Evolutionary conservation across 2,888 invertebrate genomes (phyloP).

Genomic region (Pachymerium ferrugineum): DNA sequence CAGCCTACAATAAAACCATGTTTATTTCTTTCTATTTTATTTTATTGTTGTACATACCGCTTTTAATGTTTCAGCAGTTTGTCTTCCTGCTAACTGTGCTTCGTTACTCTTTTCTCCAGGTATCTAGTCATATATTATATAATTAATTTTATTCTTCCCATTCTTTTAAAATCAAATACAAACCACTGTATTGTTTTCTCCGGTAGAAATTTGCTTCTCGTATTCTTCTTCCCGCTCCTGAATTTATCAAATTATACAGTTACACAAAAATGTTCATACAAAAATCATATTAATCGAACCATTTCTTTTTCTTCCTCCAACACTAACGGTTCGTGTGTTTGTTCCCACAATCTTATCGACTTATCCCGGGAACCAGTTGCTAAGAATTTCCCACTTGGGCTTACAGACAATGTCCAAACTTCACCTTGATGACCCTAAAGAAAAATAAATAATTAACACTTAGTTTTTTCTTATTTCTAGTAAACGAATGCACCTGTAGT

Average conservation of each 20-base stretch:
- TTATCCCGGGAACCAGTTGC: constrained; percentile 81
- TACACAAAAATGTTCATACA: neutral
- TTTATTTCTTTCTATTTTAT: neutral
- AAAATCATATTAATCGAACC: constrained; percentile 40
- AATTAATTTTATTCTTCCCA: constrained; percentile 33
- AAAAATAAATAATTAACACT: neutral
- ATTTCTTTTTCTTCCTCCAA: constrained; percentile 81
- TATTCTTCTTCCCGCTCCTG: constrained; percentile 67
- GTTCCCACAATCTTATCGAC: constrained; percentile 77
- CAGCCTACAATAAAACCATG: constrained; percentile 56
- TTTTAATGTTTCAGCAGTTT: constrained; percentile 79
- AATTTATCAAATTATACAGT: constrained; percentile 31
- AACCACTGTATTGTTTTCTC: constrained; percentile 47
- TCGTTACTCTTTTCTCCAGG: constrained; percentile 61
- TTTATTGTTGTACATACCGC: constrained; percentile 58
- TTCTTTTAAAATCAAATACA: constrained; percentile 33
- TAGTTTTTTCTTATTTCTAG: neutral
- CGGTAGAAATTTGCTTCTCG: constrained; percentile 52
- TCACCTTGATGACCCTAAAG: constrained; percentile 74
- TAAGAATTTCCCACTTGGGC: constrained; percentile 71
- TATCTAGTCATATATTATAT: constrained; percentile 41
- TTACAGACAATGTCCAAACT: constrained; percentile 67
- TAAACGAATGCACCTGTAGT: constrained; percentile 59
- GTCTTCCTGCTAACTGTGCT: constrained; percentile 75
- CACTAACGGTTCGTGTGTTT: constrained; percentile 83